phyloP scores from a whole-genome alignment of 2,113 vertebrate genomes.

The Syngnathus typhle region DNA sequence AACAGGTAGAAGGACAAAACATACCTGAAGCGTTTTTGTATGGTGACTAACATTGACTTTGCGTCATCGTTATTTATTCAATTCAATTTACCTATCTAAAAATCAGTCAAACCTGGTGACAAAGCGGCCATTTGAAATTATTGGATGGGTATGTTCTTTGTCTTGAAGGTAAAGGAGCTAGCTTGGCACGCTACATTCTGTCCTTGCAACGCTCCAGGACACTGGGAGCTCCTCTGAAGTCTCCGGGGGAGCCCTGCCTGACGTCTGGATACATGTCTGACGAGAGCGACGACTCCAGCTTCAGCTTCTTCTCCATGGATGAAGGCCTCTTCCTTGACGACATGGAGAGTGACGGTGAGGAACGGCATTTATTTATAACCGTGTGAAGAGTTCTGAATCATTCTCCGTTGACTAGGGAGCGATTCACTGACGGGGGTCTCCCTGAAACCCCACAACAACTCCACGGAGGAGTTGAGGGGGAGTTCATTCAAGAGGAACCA shows the following conservation, averaged over 20 bases:
- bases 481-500: conserved; percentile 49
- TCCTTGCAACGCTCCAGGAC: conserved; percentile 73
- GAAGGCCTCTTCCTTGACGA: conserved; percentile 77
- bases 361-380: not conserved
- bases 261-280: conserved; percentile 73
- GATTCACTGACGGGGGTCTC: conserved; percentile 38
- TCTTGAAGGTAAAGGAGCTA: conserved; percentile 72
- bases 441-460: conserved; percentile 65
- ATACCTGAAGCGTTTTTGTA: too few relatives aligned
- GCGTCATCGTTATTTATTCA: too few relatives aligned
- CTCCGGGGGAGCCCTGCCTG: conserved; percentile 54
- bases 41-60: too few relatives aligned
- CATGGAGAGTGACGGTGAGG: conserved; percentile 84
- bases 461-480: conserved; percentile 68
- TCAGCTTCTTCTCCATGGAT: conserved; percentile 68
- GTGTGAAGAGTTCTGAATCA: not conserved
- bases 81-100: too few relatives aligned
- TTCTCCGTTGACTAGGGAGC: conserved; percentile 32
- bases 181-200: conserved; percentile 77
- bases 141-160: not conserved
- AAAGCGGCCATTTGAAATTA: not conserved
- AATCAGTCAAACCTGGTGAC: too few relatives aligned
- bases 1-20: too few relatives aligned
- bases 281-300: conserved; percentile 76
- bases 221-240: conserved; percentile 42